Conservation (phyloP, 2,797 vertebrate species). For the Lacerta viridis region DNA sequence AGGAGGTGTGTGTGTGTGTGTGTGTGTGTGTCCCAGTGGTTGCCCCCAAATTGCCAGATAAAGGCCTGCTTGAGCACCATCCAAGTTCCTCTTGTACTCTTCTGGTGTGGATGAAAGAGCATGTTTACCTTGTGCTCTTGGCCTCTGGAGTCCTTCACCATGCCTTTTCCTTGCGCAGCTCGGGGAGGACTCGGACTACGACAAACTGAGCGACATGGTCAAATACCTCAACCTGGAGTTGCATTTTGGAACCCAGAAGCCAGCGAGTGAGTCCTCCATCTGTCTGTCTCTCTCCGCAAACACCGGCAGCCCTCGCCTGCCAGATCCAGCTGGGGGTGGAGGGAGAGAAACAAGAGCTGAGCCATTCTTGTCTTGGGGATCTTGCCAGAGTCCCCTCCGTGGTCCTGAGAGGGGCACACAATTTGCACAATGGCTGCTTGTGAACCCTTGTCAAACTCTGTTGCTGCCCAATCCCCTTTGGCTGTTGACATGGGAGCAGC, state of each 20-base stretch:
- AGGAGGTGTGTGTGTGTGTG: too few species aligned
- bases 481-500: background rate
- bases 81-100: too few species aligned
- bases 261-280: constrained; percentile 86
- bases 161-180: constrained; percentile 82
- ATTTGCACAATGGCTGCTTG: background rate
- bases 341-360: accelerated
- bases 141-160: background rate
- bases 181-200: constrained; percentile 94
- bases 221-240: constrained; percentile 96
- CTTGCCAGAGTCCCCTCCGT: accelerated
- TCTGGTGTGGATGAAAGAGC: too few species aligned
- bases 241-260: constrained; percentile 95
- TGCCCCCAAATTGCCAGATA: background rate
- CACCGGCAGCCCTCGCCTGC: background rate
- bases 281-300: background rate
- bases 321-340: accelerated
- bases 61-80: background rate
- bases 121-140: too few species aligned
- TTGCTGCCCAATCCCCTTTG: too few species aligned
- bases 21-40: background rate
- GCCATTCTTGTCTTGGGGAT: background rate
- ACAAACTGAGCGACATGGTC: constrained; percentile 98
- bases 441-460: background rate
- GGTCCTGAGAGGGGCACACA: too few species aligned